phyloP scores from a whole-genome alignment of 2,888 invertebrate genomes.

The Monoplex corrugatus region DNA sequence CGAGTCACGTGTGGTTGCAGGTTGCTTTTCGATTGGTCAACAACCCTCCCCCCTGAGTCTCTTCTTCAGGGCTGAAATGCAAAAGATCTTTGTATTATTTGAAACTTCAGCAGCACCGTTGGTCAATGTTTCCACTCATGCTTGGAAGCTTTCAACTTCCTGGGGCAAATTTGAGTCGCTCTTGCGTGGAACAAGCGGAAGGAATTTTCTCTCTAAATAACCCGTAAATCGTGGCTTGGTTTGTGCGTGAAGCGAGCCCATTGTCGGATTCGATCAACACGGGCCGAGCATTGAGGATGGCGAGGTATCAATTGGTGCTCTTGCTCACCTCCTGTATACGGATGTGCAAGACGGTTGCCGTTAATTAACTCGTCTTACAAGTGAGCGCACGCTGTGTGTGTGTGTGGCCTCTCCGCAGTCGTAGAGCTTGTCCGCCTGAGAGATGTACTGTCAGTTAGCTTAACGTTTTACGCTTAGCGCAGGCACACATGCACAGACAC shows the following conservation, averaged over 20 bases:
- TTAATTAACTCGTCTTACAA: not conserved
- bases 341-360: not conserved
- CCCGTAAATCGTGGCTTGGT: not conserved
- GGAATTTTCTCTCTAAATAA: not conserved
- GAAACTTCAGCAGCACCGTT: no score
- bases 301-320: not conserved
- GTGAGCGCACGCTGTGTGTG: not conserved
- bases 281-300: not conserved
- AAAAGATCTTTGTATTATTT: no score
- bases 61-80: no score
- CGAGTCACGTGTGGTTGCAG: not conserved
- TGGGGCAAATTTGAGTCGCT: not conserved
- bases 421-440: no score
- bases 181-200: slow-evolving; percentile 15
- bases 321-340: slow-evolving; percentile 4
- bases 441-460: no score
- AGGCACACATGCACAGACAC: no score
- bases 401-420: not conserved
- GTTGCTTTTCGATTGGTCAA: slow-evolving; percentile 19
- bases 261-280: not conserved
- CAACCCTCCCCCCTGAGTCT: not conserved
- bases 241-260: not conserved
- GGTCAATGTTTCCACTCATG: no score
- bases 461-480: no score
- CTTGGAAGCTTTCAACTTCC: not conserved